Evolutionary conservation across 2,113 vertebrate genomes (phyloP), one percentile per base, ranked within the genome.

Genomic region (Lepisosteus osseus): DNA sequence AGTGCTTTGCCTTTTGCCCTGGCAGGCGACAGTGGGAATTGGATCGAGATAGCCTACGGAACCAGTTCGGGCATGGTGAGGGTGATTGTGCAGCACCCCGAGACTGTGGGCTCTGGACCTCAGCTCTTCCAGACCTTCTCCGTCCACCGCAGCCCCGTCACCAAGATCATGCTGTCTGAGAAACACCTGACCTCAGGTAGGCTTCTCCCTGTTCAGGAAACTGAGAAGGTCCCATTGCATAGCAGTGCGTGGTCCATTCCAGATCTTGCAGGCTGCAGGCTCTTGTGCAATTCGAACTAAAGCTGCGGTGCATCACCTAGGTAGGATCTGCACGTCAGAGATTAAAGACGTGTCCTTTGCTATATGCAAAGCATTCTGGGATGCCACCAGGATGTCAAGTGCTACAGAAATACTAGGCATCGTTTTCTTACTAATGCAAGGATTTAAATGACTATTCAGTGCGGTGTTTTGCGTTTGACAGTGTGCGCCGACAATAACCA

Each of bases 51-150:
- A 0, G 95, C 95, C 0, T 97, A 98, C 0, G 96, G 96, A 54
- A 98, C 96, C 67, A 96, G 95, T 65, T 96, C 95, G 0, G 96
- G 96, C 0, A 87, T 87, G 0, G 96, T 98, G 0, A 89, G 96
- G 0, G 96, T 98, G 79, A 98, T 98, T 0, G 95, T 97, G 0
- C 95, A 97, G 85, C 96, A 98, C 61, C 96, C 96, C 0, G 96
- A 98, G 85, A 98, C 96, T 0, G 93, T 97, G n/a, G 94, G 96
- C 0, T 97, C 95, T 0, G 96, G 94, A 0, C 95, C 95, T 0
- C 94, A 95, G 70, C 95, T 98, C 67, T 98, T 98, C 86, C 96
- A 98, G 87, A 96, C 96, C 2, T 98, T 98, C 85, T 94, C 93
- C 0, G 96, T 97, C 3, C 96, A 97, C 80, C 95, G 95, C 45